Evolutionary conservation across 2,888 invertebrate species (phyloP), one percentile per base, ranked within the genome.

Genomic region (Leptura quadrifasciata): DNA sequence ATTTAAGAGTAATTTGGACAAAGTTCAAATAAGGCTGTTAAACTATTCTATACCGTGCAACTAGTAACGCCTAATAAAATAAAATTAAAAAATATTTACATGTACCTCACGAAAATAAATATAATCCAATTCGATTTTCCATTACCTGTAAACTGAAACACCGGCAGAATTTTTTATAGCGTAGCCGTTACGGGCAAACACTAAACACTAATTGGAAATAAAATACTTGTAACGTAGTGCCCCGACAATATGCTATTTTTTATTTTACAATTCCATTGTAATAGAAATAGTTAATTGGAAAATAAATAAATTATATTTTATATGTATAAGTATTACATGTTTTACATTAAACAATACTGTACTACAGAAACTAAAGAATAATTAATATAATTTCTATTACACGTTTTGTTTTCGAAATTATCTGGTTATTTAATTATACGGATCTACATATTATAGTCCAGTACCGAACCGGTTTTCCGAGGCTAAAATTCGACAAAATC

Each of bases 51-150:
- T n/a, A 47, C 3, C 47, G 47, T 2, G 15, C 47, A 35, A 21
- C 63, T 39, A 39, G 63, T 27, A 60, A 27, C 10, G 31, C 17
- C 27, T 31, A 39, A 61, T 35, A 61, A 35, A 61, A 61, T 35
- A 35, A 35, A 61, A 61, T 39, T 18, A 17, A 60, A 24, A 60
- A 31, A 31, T 60, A 60, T 31, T 47, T 47, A 47, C 47, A 15
- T n/a, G 47, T 47, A n/a, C 47, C 47, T 47, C 15, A 12, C 47
- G n/a, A 47, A 47, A 47, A 47, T 47, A 63, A 63, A 63, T 39
- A 63, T 63, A 63, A 63, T 63, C 63, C 20, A 39, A 39, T 63
- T 63, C 24, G 63, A 63, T 61, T 61, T 61, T 61, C 61, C 61
- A 63, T 63, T 63, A 39, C 63, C 39, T 39, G 63, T 39, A 63